Conservation (phyloP, 2,888 invertebrate genomes). For the Tachystola acroxantha region DNA sequence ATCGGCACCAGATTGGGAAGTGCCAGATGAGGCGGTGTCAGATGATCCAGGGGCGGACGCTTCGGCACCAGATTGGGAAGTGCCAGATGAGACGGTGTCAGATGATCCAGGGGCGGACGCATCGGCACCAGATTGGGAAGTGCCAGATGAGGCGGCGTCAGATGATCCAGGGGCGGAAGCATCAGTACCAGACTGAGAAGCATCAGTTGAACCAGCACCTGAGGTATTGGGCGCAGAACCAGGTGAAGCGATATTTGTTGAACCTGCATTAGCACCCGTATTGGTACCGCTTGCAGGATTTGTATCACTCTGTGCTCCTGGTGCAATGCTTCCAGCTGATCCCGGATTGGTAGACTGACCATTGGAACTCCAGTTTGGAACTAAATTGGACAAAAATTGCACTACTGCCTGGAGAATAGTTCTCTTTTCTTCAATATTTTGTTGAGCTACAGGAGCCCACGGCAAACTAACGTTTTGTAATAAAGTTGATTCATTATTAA, state of each 20-base stretch:
- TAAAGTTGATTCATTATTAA: slow-evolving; percentile 51
- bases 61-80: no score
- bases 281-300: neutral
- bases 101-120: no score
- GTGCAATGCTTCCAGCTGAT: slow-evolving; percentile 5
- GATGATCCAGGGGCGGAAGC: no score
- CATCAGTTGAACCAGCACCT: slow-evolving; percentile 3
- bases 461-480: slow-evolving; percentile 44
- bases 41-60: no score
- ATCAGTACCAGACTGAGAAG: no score
- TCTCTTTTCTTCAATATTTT: slow-evolving; percentile 47
- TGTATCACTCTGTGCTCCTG: neutral
- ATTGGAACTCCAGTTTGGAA: slow-evolving; percentile 50
- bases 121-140: no score
- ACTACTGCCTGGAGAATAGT: slow-evolving; percentile 45
- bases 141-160: no score
- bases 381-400: slow-evolving; percentile 45
- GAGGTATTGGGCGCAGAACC: neutral
- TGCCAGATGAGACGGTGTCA: no score
- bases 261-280: neutral
- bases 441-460: slow-evolving; percentile 40
- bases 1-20: no score
- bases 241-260: neutral
- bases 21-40: no score
- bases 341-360: slow-evolving; percentile 11